phyloP scores from a whole-genome alignment of 2,797 vertebrate species.

The Amblyraja radiata region DNA sequence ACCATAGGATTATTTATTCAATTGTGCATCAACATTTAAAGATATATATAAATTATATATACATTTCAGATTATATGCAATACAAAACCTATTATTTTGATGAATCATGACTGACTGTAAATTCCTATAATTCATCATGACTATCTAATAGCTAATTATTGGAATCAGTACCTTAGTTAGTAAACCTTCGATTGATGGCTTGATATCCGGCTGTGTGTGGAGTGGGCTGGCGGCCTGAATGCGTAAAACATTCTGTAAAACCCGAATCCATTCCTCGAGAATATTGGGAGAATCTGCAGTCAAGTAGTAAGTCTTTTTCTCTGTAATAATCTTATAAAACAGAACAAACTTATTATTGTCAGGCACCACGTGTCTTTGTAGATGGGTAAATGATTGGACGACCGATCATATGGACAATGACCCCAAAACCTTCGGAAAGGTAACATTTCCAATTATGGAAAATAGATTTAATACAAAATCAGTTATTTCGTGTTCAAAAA shows the following conservation, averaged over 20 bases:
- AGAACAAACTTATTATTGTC: background rate
- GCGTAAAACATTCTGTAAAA: conserved; percentile 83
- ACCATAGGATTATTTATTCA: background rate
- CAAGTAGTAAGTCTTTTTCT: conserved; percentile 81
- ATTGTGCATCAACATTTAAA: background rate
- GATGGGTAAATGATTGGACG: background rate
- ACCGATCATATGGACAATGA: background rate
- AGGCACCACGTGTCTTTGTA: background rate
- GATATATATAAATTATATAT: background rate
- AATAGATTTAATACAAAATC: background rate
- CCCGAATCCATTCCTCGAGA: conserved; percentile 89
- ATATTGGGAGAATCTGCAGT: conserved; percentile 96
- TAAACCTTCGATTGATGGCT: conserved; percentile 77
- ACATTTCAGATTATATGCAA: background rate
- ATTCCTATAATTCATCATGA: background rate
- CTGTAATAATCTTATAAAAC: conserved; percentile 71
- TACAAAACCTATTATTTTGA: no score
- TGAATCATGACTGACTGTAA: background rate
- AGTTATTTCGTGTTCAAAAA: background rate
- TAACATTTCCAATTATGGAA: background rate
- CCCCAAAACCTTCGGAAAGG: background rate
- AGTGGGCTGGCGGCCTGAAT: conserved; percentile 83
- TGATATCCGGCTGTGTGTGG: conserved; percentile 75
- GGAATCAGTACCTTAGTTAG: conserved; percentile 74
- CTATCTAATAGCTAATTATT: background rate